Conservation (phyloP, 2,113 vertebrate species). For the Haemorhous mexicanus region DNA sequence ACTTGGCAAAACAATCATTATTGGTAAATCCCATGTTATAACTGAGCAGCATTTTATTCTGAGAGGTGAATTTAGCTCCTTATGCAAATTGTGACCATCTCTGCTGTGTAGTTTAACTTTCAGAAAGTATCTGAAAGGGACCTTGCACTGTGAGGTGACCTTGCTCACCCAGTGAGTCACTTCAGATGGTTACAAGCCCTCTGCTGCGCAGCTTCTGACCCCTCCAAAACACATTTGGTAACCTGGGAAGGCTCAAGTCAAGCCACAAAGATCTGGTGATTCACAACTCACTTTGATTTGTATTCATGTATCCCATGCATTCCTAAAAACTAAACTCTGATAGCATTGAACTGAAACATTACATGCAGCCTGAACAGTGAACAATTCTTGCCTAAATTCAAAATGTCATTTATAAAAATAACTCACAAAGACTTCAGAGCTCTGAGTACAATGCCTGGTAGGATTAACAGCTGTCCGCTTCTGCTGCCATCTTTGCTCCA, state of each 20-base stretch:
- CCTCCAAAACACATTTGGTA: background rate
- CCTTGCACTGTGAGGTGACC: background rate
- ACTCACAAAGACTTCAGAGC: slow-evolving; percentile 62
- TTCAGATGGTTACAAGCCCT: background rate
- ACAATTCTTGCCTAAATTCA: slow-evolving; percentile 36
- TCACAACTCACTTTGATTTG: background rate
- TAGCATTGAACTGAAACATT: background rate
- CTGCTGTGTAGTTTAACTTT: background rate
- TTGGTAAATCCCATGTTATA: background rate
- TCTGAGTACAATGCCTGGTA: slow-evolving; percentile 42
- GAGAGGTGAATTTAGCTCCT: background rate
- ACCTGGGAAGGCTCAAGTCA: background rate
- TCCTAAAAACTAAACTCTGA: background rate
- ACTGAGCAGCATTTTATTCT: background rate
- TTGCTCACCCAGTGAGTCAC: background rate
- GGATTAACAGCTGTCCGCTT: slow-evolving; percentile 46
- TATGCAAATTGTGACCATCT: background rate
- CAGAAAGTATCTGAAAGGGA: background rate
- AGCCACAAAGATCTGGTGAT: background rate
- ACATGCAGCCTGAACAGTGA: slow-evolving; percentile 25
- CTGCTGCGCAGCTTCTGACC: background rate
- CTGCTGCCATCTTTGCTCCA: slow-evolving; percentile 52
- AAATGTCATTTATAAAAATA: slow-evolving; percentile 57
- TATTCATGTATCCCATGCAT: background rate
- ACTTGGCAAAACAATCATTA: background rate